These are phyloP conservation scores for Watsonalla cultraria DNA, from an alignment of 2,888 invertebrate genomes.

Conservation along the genomic window DNA sequence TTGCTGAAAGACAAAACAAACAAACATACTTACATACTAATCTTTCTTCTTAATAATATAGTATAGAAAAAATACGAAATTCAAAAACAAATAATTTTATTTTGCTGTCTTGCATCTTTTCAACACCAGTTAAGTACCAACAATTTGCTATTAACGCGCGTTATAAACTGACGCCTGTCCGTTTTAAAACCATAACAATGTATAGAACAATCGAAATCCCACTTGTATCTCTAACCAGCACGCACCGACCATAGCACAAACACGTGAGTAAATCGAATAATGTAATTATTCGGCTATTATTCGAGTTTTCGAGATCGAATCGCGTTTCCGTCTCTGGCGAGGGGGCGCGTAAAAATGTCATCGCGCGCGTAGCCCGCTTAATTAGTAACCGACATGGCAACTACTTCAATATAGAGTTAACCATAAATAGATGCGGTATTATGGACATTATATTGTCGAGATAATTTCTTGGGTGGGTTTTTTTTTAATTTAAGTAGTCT, in stretches of 20 bases:
- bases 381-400: constrained; percentile 10
- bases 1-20: no score
- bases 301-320: constrained; percentile 11
- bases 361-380: constrained; percentile 7
- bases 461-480: no score
- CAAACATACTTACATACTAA: no score
- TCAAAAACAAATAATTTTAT: no score
- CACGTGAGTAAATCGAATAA: constrained; percentile 1
- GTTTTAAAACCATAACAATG: neutral
- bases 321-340: constrained; percentile 11
- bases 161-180: no score
- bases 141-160: no score
- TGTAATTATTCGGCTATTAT: constrained; percentile 15
- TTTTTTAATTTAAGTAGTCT: no score
- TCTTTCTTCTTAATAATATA: no score
- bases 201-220: neutral
- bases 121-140: no score
- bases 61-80: no score
- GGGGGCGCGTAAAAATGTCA: constrained; percentile 12
- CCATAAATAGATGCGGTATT: neutral
- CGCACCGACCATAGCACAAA: neutral
- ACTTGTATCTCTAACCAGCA: neutral
- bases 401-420: neutral
- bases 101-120: no score
- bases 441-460: neutral